Evolutionary conservation across 2,797 vertebrate genomes (phyloP).

Genomic region (Ispidina lecontei): DNA sequence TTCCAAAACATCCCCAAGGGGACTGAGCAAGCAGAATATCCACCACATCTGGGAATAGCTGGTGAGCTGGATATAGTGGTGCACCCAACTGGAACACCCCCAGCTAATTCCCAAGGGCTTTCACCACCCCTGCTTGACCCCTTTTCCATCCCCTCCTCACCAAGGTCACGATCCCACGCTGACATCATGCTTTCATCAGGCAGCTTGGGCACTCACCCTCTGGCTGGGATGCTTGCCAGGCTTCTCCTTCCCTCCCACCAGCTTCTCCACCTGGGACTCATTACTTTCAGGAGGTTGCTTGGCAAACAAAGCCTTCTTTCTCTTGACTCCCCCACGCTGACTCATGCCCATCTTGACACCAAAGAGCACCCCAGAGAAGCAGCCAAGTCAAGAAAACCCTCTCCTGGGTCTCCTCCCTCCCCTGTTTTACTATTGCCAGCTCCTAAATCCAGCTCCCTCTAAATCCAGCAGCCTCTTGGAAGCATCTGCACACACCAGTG

Average conservation of each 20-base stretch:
- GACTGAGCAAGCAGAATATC: not conserved
- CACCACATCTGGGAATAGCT: not conserved
- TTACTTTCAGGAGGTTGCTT: not conserved
- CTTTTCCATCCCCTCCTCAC: not conserved
- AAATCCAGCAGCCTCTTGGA: not conserved
- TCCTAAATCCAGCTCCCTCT: not conserved
- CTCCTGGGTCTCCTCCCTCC: not conserved
- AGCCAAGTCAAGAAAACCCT: not conserved
- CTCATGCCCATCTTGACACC: not conserved
- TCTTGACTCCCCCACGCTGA: not conserved
- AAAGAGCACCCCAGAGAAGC: not conserved
- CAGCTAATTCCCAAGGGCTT: not conserved
- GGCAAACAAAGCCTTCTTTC: not conserved
- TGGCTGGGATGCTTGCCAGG: not conserved
- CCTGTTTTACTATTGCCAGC: not conserved
- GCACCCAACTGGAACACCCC: not conserved
- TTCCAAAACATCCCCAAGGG: accelerated
- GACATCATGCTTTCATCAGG: not conserved
- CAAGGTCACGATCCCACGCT: not conserved
- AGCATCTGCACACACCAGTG: not conserved
- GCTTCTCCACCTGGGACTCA: not conserved
- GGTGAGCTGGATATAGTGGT: no score
- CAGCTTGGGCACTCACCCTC: not conserved
- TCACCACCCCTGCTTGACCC: not conserved
- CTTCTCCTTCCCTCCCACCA: not conserved